These are phyloP conservation scores for Eudasyphora cyanicolor DNA, from an alignment of 2,888 invertebrate genomes.

Conservation along the genomic window DNA sequence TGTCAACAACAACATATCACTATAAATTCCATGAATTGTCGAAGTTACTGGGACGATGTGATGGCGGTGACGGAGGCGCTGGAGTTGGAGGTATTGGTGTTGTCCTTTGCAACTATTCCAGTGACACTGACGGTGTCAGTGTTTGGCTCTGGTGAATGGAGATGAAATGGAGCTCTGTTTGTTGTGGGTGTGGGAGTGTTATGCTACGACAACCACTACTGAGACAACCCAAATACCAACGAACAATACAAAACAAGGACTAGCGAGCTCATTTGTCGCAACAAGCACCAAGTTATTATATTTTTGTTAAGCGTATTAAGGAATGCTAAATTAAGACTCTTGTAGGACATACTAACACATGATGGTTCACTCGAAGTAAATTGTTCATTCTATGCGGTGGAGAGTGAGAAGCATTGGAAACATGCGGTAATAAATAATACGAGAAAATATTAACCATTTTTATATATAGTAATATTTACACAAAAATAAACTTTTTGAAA, in stretches of 20 bases:
- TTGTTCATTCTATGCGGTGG: no score
- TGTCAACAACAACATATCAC: slow-evolving; percentile 51
- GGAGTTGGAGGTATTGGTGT: not conserved
- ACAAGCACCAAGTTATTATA: slow-evolving; percentile 47
- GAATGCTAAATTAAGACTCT: slow-evolving; percentile 49
- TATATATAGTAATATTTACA: no score
- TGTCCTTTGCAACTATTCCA: not conserved
- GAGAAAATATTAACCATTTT: no score
- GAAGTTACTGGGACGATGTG: slow-evolving; percentile 1
- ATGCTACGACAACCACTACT: not conserved
- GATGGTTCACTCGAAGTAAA: not conserved
- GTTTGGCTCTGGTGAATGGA: not conserved
- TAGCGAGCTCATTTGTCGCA: slow-evolving; percentile 45
- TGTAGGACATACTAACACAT: not conserved
- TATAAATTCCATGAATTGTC: slow-evolving; percentile 44
- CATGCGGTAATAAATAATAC: no score
- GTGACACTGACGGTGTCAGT: not conserved
- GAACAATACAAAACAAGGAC: slow-evolving; percentile 30
- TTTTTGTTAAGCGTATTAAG: slow-evolving; percentile 35
- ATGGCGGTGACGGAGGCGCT: not conserved
- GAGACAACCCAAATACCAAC: not conserved
- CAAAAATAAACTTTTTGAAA: no score
- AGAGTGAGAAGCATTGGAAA: no score
- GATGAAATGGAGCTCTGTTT: not conserved
- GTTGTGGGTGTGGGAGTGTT: not conserved